phyloP scores from a whole-genome alignment of 2,888 invertebrate genomes.

The Marasmarcha lunaedactyla region DNA sequence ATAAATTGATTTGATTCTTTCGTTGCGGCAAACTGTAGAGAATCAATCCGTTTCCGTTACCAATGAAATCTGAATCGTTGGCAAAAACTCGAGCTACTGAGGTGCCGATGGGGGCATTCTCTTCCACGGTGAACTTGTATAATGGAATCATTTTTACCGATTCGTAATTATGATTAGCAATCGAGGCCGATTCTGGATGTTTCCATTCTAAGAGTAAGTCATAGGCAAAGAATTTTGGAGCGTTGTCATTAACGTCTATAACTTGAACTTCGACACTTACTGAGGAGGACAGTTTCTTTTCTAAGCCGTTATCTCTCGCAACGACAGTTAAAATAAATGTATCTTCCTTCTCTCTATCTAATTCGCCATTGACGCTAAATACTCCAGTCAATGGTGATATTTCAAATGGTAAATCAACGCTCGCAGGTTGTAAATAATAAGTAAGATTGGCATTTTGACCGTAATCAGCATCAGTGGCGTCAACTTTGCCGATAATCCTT shows the following conservation, averaged over 20 bases:
- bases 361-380: conserved; percentile 77
- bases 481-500: conserved; percentile 79
- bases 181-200: conserved; percentile 54
- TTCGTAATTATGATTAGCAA: conserved; percentile 64
- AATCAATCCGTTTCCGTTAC: conserved; percentile 89
- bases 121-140: conserved; percentile 80
- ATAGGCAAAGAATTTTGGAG: conserved; percentile 83
- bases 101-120: conserved; percentile 81
- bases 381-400: conserved; percentile 78
- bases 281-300: conserved; percentile 74
- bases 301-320: conserved; percentile 79
- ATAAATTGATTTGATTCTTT: conserved; percentile 73
- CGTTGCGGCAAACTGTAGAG: conserved; percentile 80
- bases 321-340: conserved; percentile 79
- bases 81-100: conserved; percentile 82
- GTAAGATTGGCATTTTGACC: conserved; percentile 84
- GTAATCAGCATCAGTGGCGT: conserved; percentile 84
- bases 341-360: conserved; percentile 82
- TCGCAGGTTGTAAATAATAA: conserved; percentile 71
- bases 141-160: conserved; percentile 74
- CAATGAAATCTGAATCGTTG: conserved; percentile 86
- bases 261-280: conserved; percentile 86
- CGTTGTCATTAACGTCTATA: conserved; percentile 86
- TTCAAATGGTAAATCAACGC: conserved; percentile 73
- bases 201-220: conserved; percentile 71